These are phyloP conservation scores for Propithecus perrieri DNA, from an alignment of 2,797 vertebrate genomes.

Conservation along the genomic window DNA sequence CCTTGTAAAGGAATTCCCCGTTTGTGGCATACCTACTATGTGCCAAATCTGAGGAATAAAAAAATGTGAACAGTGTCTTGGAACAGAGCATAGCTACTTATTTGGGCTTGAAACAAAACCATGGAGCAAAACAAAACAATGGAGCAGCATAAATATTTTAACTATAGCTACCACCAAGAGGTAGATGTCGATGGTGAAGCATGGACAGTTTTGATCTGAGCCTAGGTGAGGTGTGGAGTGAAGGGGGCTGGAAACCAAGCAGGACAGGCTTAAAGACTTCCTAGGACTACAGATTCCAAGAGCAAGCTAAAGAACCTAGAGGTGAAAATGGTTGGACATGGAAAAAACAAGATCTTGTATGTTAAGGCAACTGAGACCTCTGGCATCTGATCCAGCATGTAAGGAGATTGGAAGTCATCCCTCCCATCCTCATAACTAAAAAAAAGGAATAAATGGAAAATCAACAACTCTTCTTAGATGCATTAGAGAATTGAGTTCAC, in stretches of 20 bases:
- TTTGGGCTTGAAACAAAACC: constrained; percentile 29
- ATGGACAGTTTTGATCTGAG: background rate
- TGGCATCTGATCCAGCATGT: background rate
- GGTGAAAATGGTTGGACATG: background rate
- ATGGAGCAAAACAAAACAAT: background rate
- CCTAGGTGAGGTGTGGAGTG: background rate
- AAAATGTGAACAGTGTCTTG: background rate
- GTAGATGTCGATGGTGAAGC: background rate
- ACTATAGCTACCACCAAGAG: background rate
- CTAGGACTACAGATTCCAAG: background rate
- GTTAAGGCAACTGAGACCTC: background rate
- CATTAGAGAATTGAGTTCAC: background rate
- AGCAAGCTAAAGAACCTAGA: background rate
- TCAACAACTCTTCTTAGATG: background rate
- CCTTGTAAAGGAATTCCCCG: background rate
- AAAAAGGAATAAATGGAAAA: background rate
- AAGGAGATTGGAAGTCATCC: background rate
- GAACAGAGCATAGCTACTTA: constrained; percentile 2
- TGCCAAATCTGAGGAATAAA: background rate
- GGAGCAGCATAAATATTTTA: background rate
- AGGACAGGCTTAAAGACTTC: background rate
- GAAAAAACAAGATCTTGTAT: background rate
- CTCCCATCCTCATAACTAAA: background rate
- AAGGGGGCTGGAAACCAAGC: background rate
- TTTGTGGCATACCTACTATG: constrained; percentile 27